Percentiles rank a stretch among this genome's conserved stretches.
phyloP scores from a whole-genome alignment of 2,113 vertebrate species.

The Notarius lentiginosus region DNA sequence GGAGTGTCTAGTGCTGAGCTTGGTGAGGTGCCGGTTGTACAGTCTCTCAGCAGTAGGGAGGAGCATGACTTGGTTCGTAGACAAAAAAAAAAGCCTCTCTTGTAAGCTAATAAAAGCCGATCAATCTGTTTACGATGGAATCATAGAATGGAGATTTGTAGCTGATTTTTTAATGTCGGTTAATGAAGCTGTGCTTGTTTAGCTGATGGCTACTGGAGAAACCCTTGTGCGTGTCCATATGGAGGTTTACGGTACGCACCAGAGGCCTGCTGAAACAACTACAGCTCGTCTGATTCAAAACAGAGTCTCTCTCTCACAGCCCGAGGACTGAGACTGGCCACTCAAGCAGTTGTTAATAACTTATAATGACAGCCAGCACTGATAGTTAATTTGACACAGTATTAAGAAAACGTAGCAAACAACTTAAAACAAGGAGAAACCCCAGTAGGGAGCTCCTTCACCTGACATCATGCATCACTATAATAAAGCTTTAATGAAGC shows the following conservation, averaged over 20 bases:
- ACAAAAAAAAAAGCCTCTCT: too few relatives aligned
- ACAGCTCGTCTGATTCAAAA: neutral
- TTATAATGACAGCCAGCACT: neutral
- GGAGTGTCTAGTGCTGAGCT: too few relatives aligned
- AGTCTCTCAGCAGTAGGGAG: too few relatives aligned
- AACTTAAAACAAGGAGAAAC: neutral
- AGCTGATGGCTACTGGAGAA: neutral
- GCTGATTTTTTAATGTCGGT: neutral
- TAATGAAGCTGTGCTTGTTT: neutral
- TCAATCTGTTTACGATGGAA: too few relatives aligned
- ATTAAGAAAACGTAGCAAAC: neutral
- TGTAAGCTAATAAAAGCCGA: too few relatives aligned
- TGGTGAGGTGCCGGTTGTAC: too few relatives aligned
- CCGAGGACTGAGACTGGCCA: too few relatives aligned
- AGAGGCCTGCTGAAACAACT: neutral
- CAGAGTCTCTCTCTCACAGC: neutral
- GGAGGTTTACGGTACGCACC: neutral
- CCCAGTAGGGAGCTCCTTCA: neutral
- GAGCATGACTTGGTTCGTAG: too few relatives aligned
- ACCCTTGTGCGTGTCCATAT: neutral
- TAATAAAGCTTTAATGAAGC: neutral
- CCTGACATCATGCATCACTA: neutral
- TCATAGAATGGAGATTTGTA: neutral
- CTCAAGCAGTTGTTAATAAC: neutral
- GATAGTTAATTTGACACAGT: neutral